These are phyloP conservation scores for Toxotes chatareus DNA, from an alignment of 2,113 vertebrate species.

Conservation along the genomic window DNA sequence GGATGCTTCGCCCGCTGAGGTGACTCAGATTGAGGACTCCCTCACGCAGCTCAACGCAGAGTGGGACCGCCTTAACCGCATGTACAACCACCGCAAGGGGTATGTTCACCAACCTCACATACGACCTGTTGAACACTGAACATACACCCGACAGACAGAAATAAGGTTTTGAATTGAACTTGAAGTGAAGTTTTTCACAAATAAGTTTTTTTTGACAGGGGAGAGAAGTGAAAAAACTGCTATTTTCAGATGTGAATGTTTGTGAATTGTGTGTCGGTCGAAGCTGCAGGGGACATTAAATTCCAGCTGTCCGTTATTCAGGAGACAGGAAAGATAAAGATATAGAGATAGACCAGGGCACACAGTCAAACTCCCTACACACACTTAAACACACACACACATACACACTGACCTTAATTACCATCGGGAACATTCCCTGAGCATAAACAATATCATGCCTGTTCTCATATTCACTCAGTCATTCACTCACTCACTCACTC, in stretches of 20 bases:
- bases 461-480: slow-evolving; percentile 19
- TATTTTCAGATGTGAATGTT: slow-evolving; percentile 10
- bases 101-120: slow-evolving; percentile 70
- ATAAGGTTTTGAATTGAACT: background rate
- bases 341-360: slow-evolving; percentile 33
- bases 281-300: slow-evolving; percentile 43
- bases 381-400: slow-evolving; percentile 24
- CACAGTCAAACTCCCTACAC: slow-evolving; percentile 8
- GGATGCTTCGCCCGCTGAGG: slow-evolving; percentile 89
- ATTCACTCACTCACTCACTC: slow-evolving; percentile 29
- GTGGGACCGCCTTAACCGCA: slow-evolving; percentile 94
- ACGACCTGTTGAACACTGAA: background rate
- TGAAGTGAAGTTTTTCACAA: background rate
- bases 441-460: slow-evolving; percentile 51
- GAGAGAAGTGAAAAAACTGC: background rate
- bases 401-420: slow-evolving; percentile 59
- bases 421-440: slow-evolving; percentile 47
- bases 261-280: slow-evolving; percentile 23
- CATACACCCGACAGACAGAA: no score
- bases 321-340: slow-evolving; percentile 41
- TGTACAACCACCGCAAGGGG: slow-evolving; percentile 93
- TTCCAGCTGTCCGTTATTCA: slow-evolving; percentile 43
- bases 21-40: slow-evolving; percentile 88
- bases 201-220: background rate
- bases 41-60: slow-evolving; percentile 91